Percentiles rank a stretch among this genome's conserved stretches.
phyloP scores from a whole-genome alignment of 2,797 vertebrate species.

The Pantherophis vulpinus region DNA sequence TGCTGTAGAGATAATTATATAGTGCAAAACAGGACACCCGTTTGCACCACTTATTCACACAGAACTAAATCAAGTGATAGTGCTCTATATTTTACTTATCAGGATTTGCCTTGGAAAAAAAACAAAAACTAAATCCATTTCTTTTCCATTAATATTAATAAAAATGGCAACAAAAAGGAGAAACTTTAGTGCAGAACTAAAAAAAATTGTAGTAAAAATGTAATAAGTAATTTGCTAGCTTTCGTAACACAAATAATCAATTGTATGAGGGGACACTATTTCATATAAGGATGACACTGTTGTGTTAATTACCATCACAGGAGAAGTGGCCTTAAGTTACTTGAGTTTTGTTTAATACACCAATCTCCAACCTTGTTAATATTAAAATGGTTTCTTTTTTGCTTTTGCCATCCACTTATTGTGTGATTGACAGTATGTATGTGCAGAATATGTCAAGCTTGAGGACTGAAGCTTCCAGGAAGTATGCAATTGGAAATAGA shows the following conservation, averaged over 20 bases:
- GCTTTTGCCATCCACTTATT: not conserved
- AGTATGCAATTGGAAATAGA: not conserved
- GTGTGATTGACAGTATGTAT: not conserved
- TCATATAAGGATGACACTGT: not conserved
- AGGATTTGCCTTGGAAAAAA: not conserved
- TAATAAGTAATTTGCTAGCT: not conserved
- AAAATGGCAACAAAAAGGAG: not conserved
- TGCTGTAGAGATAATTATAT: not conserved
- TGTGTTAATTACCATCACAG: not conserved
- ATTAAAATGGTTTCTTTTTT: not conserved
- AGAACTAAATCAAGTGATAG: not conserved
- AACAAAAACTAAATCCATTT: not conserved
- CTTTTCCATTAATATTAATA: not conserved
- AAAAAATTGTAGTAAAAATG: not conserved
- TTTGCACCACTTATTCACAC: not conserved
- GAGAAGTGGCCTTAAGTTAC: not conserved
- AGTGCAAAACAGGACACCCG: not conserved
- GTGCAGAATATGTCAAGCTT: not conserved
- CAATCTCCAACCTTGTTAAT: not conserved
- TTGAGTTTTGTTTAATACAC: not conserved
- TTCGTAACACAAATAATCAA: not conserved
- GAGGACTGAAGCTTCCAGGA: not conserved
- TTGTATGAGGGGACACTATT: not conserved
- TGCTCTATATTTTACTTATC: not conserved
- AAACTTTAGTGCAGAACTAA: not conserved